Percentiles rank a stretch among this genome's conserved stretches.
phyloP scores from a whole-genome alignment of 1,140 invertebrate species.

The Philotrypesis tridentata region DNA sequence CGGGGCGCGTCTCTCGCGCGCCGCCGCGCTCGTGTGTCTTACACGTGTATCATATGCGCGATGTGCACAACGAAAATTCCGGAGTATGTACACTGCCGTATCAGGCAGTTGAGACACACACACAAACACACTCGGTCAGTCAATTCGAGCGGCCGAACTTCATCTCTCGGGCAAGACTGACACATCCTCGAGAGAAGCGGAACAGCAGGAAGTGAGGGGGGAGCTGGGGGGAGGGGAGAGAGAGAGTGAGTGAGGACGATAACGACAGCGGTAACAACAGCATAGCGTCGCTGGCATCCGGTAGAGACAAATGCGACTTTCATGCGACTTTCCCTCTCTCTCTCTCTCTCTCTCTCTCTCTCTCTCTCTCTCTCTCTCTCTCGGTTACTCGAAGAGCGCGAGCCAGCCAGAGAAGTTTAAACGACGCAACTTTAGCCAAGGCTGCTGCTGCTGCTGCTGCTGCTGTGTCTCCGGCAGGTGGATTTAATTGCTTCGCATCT shows the following conservation, averaged over 20 bases:
- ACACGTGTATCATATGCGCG: too few relatives aligned
- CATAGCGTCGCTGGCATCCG: background rate
- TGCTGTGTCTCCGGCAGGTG: constrained; percentile 57
- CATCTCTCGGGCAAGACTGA: constrained; percentile 9
- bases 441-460: constrained; percentile 51
- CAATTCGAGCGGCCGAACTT: constrained; percentile 6
- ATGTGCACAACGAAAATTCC: background rate
- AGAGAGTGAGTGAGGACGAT: background rate
- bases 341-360: constrained; percentile 38
- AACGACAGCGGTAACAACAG: background rate
- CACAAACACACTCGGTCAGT: background rate
- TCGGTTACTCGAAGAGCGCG: constrained; percentile 19
- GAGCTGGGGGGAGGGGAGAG: background rate
- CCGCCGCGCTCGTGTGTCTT: too few relatives aligned
- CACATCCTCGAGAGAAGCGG: background rate
- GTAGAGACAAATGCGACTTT: constrained; percentile 51
- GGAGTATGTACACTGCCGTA: background rate
- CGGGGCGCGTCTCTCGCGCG: too few relatives aligned
- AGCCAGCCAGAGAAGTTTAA: constrained; percentile 56
- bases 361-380: too few relatives aligned
- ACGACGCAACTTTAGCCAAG: constrained; percentile 60
- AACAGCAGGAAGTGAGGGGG: too few relatives aligned
- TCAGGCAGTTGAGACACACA: too few relatives aligned
- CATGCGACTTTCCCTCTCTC: constrained; percentile 39
- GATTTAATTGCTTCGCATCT: constrained; percentile 56